Base-by-base conservation (phyloP, 64 coral and sea anemone species). In the Acropora yongei region DNA sequence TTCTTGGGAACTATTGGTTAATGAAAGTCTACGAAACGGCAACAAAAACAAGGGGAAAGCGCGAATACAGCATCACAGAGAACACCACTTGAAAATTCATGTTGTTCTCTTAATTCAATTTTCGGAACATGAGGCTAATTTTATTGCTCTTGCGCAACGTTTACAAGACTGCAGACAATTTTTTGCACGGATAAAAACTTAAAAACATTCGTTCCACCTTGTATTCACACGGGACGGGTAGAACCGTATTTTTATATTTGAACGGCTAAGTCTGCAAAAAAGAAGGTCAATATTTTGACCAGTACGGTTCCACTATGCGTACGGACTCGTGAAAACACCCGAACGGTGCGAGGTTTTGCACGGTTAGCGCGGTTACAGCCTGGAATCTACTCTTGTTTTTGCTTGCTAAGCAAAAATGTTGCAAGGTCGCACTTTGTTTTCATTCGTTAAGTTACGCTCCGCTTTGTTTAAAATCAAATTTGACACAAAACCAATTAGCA, bases 221-320 rank as follows among this genome's bases (percentile, higher is more conserved):
- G 50, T 41, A 0, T 82, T 82, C 47, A 82, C 80, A 82, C 49
- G 80, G 80, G 80, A 60, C 53, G 14, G 49, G 60, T 43, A 50
- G 50, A 82, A 57, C 80, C 19, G 80, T 12, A 57, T 14, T 48
- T 19, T 48, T 19, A 82, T 0, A 57, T 66, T 82, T 30, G 30
- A 30, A 30, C 30, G 30, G 30, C 30, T 30, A 30, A 30, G 80
- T 58, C 49, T 82, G 48, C 50, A 82, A 82, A 82, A 82, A 82
- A 57, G 79, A 17, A 82, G 79, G 48, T 82, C 49, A 44, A 78
- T 8, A 5, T 53, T 53, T 53, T 53, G 50, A 53, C 50, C 50
- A 55, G 51, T 10, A 55, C 4, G 76, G 76, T 78, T 78, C 76
- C n/a, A 16, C 20, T 46, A 4, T 78, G 42, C 3, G 76, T 78